A percentile compares a stretch with the other conserved stretches of the same genome.
These are phyloP conservation scores for Elysia crispata DNA, from an alignment of 2,888 invertebrate species.

Conservation along the genomic window DNA sequence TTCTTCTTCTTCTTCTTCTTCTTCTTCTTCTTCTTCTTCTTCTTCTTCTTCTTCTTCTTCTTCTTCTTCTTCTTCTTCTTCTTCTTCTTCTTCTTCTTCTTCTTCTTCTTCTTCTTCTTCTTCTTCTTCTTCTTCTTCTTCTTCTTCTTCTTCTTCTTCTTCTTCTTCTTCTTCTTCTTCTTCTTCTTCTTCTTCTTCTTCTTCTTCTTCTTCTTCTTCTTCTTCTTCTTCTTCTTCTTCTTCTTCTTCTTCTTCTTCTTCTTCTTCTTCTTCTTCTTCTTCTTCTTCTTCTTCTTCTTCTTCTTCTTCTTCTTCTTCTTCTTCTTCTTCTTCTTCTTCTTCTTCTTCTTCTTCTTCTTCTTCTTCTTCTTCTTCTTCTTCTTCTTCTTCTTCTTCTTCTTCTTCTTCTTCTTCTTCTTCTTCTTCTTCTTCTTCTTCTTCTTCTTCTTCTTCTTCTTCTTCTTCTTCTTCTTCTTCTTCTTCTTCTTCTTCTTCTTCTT, in stretches of 20 bases:
- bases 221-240: neutral
- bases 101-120: neutral
- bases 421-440: neutral
- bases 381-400: constrained; percentile 11
- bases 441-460: neutral
- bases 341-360: too few relatives aligned
- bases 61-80: neutral
- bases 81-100: neutral
- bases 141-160: too few relatives aligned
- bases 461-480: neutral
- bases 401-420: neutral
- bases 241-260: neutral
- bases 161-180: too few relatives aligned
- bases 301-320: too few relatives aligned
- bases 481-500: too few relatives aligned
- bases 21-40: constrained; percentile 4
- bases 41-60: neutral
- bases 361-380: neutral
- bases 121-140: too few relatives aligned
- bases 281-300: neutral
- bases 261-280: neutral
- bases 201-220: constrained; percentile 7
- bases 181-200: neutral
- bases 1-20: neutral
- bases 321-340: too few relatives aligned